Evolutionary conservation across 2,888 invertebrate species (phyloP), one percentile per base, ranked within the genome.

Genomic region (Philopedon plagiatum): DNA sequence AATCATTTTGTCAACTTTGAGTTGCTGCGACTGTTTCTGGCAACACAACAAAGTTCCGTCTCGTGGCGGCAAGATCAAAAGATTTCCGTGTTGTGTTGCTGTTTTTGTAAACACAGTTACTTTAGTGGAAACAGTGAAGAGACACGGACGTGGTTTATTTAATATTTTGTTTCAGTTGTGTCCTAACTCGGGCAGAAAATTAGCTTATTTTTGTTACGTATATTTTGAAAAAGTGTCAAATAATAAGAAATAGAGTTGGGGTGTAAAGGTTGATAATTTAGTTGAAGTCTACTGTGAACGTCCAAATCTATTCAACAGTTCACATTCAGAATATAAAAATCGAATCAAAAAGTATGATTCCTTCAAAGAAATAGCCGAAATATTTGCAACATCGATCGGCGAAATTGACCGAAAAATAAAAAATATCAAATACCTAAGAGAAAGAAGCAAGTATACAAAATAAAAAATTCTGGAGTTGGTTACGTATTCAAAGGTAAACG

Each of bases 401-500:
- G n/a, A 37, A 37, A n/a, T 37, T 37, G n/a, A 37, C 4, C 37
- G 4, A 37, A 37, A 5, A 37, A n/a, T 37, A 37, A 37, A 9
- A 37, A 37, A 11, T 39, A 13, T 18, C 7, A 23, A 51, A n/a
- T 51, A 51, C 11, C 15, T n/a, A 2, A 8, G 54, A 8, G 54
- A 51, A 23, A 19, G 54, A 13, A 8, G 54, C 21, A 51, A 51
- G 11, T 51, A 21, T 29, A 51, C 21, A 51, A 51, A 51, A 23
- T 7, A 23, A 44, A 15, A 19, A 44, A 44, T 5, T 44, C 41
- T 8, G 41, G 54, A n/a, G 54, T 1, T 8, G 54, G 54, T 7
- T 13, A 51, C 5, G 5, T n/a, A 3, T 23, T 23, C n/a, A 15
- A 51, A 18, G 5, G 26, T 1, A 51, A 23, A 23, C 23, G 54